Base-by-base conservation (phyloP, 2,797 vertebrate species). In the Semotilus atromaculatus region DNA sequence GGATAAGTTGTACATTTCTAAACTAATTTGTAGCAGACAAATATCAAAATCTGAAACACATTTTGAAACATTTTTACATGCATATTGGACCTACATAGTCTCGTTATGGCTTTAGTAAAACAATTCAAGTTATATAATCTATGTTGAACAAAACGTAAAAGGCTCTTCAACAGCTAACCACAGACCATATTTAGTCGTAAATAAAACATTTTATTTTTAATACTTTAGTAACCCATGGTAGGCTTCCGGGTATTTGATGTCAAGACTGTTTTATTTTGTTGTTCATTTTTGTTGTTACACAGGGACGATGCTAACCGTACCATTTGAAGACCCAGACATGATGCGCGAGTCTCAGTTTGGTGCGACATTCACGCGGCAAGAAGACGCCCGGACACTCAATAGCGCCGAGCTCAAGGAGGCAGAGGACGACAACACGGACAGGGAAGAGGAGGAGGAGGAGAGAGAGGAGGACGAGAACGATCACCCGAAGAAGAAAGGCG, bases 341-440 rank as follows among this genome's bases (percentile, higher is more conserved):
- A 97, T 97, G 96, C 96, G 96, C 89, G 97, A 99, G 91, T 94
- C 97, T 90, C 96, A 97, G 93, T 97, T 98, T 86, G 97, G 97
- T 93, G 96, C 96, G 93, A 97, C 96, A 92, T 98, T 97, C 94
- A 93, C 97, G 88, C 96, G 96, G 90, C 92, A 93, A 55, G 95
- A 96, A 84, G 94, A 92, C 90, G 75, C 38, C 40, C 82, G 77
- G 26, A 88, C 43, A 82, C 83, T 81, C 21, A 92, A 92, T 66
- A 90, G 93, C 80, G 34, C 88, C n/a, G 89, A 90, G 10, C 81
- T 83, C 7, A 82, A 95, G 92, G 95, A 94, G 85, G 90, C 94
- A 53, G 94, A 94, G n/a, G 97, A 97, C 66, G 96, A 96, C 89
- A 95, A 93, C 84, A 96, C 95, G 0, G 96, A 96, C 88, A 95